Evolutionary conservation across 2,888 invertebrate species (phyloP), one percentile per base, ranked within the genome.

Genomic region (Cremastinae sp.): DNA sequence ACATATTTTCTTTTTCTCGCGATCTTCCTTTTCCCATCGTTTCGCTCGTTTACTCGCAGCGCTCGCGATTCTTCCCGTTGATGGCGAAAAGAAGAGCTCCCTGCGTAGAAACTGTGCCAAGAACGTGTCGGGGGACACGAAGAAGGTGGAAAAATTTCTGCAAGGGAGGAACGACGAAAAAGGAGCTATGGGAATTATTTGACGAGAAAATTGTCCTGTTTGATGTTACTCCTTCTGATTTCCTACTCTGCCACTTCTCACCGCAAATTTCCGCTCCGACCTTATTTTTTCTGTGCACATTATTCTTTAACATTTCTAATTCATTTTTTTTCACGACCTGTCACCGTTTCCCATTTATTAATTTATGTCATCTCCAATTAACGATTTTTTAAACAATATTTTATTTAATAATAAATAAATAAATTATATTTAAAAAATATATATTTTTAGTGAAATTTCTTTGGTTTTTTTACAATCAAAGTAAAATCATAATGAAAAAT

Each of bases 181-280:
- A 62, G 54, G 47, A 47, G 65, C 8, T 71, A 58, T 49, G 68
- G 58, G 73, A 78, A 78, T 85, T 85, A 82, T 85, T 85, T 82
- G 84, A 80, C 80, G 83, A 83, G 81, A 82, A 85, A 86, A 86
- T 86, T 83, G 83, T 84, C 80, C 80, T 81, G 83, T 86, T 86
- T 85, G 84, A 85, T 84, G 85, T 83, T 80, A 79, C 69, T 77
- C 81, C 78, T n/a, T n/a, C 72, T 84, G 84, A 82, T 81, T 82
- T 79, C 75, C 71, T 75, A 71, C 65, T 66, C 56, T 74, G 45
- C 54, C 51, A 58, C 74, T 71, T 77, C 70, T 51, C 59, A 16
- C 53, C 53, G 22, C 71, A 64, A 66, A 28, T 58, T 38, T 64
- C n/a, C 47, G 22, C 20, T 66, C 18, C 38, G 41, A 70, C 59